These are phyloP conservation scores for Zenarchopterus dispar DNA, from an alignment of 2,797 vertebrate species.

Conservation along the genomic window DNA sequence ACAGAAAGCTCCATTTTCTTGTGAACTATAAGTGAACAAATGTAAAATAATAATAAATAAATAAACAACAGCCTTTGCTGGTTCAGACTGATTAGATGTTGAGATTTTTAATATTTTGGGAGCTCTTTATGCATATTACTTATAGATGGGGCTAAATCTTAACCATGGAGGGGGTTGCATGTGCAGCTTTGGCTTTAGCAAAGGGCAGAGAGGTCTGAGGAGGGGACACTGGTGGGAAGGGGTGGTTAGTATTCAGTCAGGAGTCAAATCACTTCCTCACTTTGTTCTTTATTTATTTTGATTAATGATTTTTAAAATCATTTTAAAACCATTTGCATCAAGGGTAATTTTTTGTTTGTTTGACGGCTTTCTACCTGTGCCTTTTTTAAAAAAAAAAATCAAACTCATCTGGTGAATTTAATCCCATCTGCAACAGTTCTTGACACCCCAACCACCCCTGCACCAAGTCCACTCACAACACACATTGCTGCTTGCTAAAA, in stretches of 20 bases:
- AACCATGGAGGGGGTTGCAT: slow-evolving; percentile 61
- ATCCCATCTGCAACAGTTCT: neutral
- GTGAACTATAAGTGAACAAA: slow-evolving; percentile 33
- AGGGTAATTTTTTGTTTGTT: too few species aligned
- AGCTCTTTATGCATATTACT: neutral
- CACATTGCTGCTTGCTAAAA: slow-evolving; percentile 27
- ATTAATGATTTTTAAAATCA: too few species aligned
- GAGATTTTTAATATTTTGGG: neutral
- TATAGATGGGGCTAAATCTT: neutral
- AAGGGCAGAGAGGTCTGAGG: slow-evolving; percentile 28
- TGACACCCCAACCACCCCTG: slow-evolving; percentile 12
- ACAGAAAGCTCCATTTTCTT: slow-evolving; percentile 8
- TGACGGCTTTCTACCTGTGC: too few species aligned
- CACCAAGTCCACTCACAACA: slow-evolving; percentile 51
- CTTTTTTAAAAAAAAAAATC: neutral
- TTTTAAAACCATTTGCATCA: too few species aligned
- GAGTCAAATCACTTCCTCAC: slow-evolving; percentile 7
- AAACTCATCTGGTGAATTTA: neutral
- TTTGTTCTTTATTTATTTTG: neutral
- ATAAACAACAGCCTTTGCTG: neutral
- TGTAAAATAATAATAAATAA: too few species aligned
- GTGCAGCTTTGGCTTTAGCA: slow-evolving; percentile 57
- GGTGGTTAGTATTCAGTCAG: slow-evolving; percentile 31
- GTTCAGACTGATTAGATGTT: neutral
- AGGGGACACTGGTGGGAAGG: slow-evolving; percentile 35